phyloP scores from a whole-genome alignment of 2,888 invertebrate species.

The Sphaerophoria taeniata region DNA sequence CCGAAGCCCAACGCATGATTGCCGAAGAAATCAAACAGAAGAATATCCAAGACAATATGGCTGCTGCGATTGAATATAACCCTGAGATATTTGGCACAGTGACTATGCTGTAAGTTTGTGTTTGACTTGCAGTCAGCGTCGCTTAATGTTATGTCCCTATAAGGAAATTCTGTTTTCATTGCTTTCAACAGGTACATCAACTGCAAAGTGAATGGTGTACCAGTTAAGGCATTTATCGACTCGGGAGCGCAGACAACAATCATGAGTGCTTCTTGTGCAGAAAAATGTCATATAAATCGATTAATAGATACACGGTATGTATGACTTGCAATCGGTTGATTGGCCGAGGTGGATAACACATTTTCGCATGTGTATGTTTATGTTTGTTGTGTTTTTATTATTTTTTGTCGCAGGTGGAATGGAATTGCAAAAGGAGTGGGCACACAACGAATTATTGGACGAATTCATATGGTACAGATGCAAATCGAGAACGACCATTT shows the following conservation, averaged over 20 bases:
- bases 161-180: constrained; percentile 39
- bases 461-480: constrained; percentile 98
- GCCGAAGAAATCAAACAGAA: constrained; percentile 97
- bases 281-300: constrained; percentile 95
- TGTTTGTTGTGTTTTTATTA: constrained; percentile 5
- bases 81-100: constrained; percentile 99
- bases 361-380: not conserved
- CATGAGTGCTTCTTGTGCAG: constrained; percentile 98
- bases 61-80: constrained; percentile 98
- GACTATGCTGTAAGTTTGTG: constrained; percentile 90
- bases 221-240: constrained; percentile 99
- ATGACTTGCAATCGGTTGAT: not conserved
- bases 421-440: constrained; percentile 99
- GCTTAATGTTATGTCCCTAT: constrained; percentile 4
- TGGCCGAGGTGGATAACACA: not conserved
- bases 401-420: constrained; percentile 87
- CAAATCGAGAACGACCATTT: constrained; percentile 97
- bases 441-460: constrained; percentile 96
- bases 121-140: not conserved
- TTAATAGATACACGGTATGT: constrained; percentile 90
- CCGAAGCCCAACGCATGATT: constrained; percentile 96
- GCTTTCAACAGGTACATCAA: constrained; percentile 88
- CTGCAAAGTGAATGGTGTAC: constrained; percentile 97
- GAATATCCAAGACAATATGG: constrained; percentile 99
- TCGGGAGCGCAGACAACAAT: constrained; percentile 99